Evolutionary conservation across 2,797 vertebrate genomes (phyloP).

Genomic region (Octomys mimax): DNA sequence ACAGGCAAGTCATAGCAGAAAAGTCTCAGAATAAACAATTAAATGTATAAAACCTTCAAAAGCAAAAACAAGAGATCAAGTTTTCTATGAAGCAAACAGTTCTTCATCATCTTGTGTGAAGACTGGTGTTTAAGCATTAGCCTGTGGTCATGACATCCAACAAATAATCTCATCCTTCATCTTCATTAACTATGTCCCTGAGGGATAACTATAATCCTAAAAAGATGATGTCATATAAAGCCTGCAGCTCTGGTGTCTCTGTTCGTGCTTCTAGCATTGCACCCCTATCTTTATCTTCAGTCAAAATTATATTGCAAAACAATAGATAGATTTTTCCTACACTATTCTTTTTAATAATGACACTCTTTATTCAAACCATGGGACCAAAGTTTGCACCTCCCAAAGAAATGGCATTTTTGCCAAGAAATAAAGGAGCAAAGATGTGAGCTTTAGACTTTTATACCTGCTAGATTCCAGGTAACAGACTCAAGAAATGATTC

Average conservation of each 20-base stretch:
- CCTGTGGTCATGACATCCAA: not conserved
- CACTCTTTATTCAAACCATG: not conserved
- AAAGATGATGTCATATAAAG: not conserved
- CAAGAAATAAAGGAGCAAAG: not conserved
- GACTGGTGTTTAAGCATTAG: not conserved
- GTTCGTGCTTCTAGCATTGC: not conserved
- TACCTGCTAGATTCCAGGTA: not conserved
- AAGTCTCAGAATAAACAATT: not conserved
- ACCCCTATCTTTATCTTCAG: not conserved
- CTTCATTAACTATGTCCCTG: not conserved
- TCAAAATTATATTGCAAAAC: conserved; percentile 13
- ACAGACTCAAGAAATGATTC: not conserved
- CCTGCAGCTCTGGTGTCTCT: not conserved
- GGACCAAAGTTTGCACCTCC: not conserved
- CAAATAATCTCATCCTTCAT: not conserved
- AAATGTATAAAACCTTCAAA: not conserved
- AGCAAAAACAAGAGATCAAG: not conserved
- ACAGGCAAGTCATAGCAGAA: not conserved
- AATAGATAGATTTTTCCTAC: not conserved
- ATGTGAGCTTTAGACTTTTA: not conserved
- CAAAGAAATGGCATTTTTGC: not conserved
- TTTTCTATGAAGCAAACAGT: conserved; percentile 9
- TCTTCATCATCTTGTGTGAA: not conserved
- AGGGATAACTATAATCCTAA: not conserved
- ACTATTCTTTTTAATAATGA: not conserved